These are phyloP conservation scores for Drosophila barbarae DNA, from an alignment of 2,888 invertebrate species.

Conservation along the genomic window DNA sequence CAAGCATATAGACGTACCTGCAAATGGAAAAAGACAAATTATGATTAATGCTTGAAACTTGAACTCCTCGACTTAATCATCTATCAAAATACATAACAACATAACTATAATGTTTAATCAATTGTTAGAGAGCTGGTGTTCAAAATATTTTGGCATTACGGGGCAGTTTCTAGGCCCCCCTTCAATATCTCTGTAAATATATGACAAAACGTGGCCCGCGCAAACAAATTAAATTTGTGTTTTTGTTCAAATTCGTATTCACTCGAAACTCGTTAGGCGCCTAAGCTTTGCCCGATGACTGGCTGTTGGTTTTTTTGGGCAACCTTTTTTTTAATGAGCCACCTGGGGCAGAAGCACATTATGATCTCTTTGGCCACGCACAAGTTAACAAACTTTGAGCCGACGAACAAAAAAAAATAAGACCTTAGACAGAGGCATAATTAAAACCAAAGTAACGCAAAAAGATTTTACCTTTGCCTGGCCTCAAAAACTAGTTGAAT, in stretches of 20 bases:
- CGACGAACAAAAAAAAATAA: slow-evolving; percentile 6
- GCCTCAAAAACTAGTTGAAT: slow-evolving; percentile 38
- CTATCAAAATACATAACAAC: slow-evolving; percentile 60
- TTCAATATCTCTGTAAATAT: slow-evolving; percentile 8
- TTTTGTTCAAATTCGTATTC: slow-evolving; percentile 10
- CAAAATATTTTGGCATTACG: slow-evolving; percentile 47
- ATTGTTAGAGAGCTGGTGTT: slow-evolving; percentile 44
- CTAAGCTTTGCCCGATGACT: slow-evolving; percentile 54
- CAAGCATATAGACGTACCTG: slow-evolving; percentile 53
- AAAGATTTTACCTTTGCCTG: slow-evolving; percentile 38
- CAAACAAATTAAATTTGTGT: slow-evolving; percentile 53
- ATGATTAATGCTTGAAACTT: slow-evolving; percentile 50
- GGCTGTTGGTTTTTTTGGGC: slow-evolving; percentile 55
- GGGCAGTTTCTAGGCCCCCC: slow-evolving; percentile 25
- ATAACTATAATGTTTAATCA: slow-evolving; percentile 61
- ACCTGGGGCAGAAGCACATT: slow-evolving; percentile 44
- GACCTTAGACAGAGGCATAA: slow-evolving; percentile 40
- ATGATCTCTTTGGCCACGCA: slow-evolving; percentile 62
- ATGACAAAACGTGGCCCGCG: slow-evolving; percentile 36
- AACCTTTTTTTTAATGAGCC: slow-evolving; percentile 40
- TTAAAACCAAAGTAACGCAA: slow-evolving; percentile 40
- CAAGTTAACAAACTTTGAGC: slow-evolving; percentile 35
- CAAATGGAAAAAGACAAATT: slow-evolving; percentile 59
- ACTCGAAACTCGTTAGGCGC: slow-evolving; percentile 62
- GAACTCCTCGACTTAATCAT: slow-evolving; percentile 46